phyloP scores from a whole-genome alignment of 2,888 invertebrate species.

The Subacronicta megacephala region DNA sequence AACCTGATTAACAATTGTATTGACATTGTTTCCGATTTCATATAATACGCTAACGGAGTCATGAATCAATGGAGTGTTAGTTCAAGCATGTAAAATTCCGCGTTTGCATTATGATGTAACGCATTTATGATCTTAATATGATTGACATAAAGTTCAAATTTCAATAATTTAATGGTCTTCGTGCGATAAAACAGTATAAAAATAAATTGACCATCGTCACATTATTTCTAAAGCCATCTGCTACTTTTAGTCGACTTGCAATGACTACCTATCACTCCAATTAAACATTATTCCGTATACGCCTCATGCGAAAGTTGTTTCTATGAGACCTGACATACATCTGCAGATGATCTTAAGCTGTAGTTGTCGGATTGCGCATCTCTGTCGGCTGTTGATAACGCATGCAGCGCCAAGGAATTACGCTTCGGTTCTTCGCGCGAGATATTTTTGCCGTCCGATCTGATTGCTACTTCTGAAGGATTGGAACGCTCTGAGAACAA shows the following conservation, averaged over 20 bases:
- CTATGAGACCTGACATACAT: constrained; percentile 67
- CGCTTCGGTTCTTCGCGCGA: constrained; percentile 78
- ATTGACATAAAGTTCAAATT: no score
- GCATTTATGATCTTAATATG: no score
- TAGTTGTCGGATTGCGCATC: constrained; percentile 87
- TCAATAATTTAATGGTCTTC: no score
- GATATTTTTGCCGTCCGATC: constrained; percentile 73
- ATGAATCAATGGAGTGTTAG: constrained; percentile 5
- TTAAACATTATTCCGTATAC: background rate
- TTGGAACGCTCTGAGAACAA: constrained; percentile 76
- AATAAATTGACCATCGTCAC: no score
- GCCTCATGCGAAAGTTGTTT: background rate
- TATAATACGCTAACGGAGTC: background rate
- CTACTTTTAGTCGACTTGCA: background rate
- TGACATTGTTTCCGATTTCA: background rate
- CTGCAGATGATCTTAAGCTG: constrained; percentile 85
- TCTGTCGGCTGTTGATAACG: constrained; percentile 73
- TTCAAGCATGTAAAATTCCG: background rate
- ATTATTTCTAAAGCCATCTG: no score
- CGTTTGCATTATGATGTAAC: background rate
- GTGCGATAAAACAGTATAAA: no score
- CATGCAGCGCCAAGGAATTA: constrained; percentile 72
- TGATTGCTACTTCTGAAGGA: constrained; percentile 75
- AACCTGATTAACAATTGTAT: constrained; percentile 19
- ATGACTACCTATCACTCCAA: background rate